Percentiles rank a stretch among this genome's conserved stretches.
These are phyloP conservation scores for Zaprionus taronus DNA, from an alignment of 1,140 invertebrate species.

Conservation along the genomic window DNA sequence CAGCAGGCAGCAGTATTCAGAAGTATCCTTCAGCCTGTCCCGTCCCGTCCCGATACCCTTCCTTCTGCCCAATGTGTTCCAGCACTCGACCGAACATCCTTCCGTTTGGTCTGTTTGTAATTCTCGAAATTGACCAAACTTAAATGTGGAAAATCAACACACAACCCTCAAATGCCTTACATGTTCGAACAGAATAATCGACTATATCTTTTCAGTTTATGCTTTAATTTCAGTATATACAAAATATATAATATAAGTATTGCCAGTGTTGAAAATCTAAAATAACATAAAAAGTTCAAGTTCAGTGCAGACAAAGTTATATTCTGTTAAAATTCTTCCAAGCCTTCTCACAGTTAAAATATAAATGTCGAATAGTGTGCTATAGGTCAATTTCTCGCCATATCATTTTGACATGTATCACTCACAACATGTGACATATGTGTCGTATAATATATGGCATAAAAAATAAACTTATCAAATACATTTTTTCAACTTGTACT, in stretches of 20 bases:
- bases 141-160: conserved; percentile 5
- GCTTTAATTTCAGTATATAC: neutral
- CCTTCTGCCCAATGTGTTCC: neutral
- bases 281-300: neutral
- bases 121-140: neutral
- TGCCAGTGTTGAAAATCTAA: no score
- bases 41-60: neutral
- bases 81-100: conserved; percentile 1
- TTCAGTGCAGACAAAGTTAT: no score
- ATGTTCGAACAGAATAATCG: neutral
- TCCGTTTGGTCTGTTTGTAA: neutral
- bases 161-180: neutral
- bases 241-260: neutral
- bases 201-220: neutral
- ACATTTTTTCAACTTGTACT: no score
- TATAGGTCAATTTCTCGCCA: neutral
- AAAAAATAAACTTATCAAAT: neutral
- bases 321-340: no score
- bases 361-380: no score
- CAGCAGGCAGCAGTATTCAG: neutral
- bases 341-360: no score
- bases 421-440: no score
- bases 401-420: neutral
- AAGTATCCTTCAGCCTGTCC: neutral
- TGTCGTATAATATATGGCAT: neutral